These are phyloP conservation scores for Pandemis corylana DNA, from an alignment of 2,888 invertebrate genomes.

Conservation along the genomic window DNA sequence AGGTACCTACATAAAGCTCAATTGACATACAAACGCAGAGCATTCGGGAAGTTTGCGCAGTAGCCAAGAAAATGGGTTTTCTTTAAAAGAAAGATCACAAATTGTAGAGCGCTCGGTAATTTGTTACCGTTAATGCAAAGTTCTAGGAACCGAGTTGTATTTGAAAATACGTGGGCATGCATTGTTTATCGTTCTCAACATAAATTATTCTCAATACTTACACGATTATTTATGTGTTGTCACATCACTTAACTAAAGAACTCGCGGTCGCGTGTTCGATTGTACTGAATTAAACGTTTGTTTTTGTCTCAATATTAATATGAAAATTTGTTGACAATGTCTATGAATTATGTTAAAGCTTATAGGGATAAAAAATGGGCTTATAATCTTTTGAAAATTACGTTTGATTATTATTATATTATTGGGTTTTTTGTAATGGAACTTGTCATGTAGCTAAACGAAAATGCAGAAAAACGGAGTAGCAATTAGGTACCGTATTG, in stretches of 20 bases:
- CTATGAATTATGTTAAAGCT: too few relatives aligned
- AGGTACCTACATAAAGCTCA: slow-evolving; percentile 57
- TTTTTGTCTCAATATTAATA: not conserved
- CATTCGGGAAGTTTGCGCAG: slow-evolving; percentile 31
- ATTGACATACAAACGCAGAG: slow-evolving; percentile 38
- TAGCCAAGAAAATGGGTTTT: slow-evolving; percentile 35
- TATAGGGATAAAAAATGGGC: too few relatives aligned
- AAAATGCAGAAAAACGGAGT: too few relatives aligned
- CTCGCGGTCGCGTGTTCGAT: not conserved
- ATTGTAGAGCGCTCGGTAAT: slow-evolving; percentile 22
- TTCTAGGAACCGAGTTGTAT: slow-evolving; percentile 5
- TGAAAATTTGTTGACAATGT: too few relatives aligned
- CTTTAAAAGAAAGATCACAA: slow-evolving; percentile 30
- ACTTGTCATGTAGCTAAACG: too few relatives aligned
- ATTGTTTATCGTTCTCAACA: not conserved
- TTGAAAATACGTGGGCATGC: slow-evolving; percentile 1
- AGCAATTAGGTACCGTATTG: too few relatives aligned
- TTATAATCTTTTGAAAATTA: too few relatives aligned
- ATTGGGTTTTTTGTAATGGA: too few relatives aligned
- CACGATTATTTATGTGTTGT: not conserved
- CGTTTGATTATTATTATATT: too few relatives aligned
- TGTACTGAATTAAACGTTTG: not conserved
- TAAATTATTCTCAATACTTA: not conserved
- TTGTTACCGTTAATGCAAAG: slow-evolving; percentile 21
- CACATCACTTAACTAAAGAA: not conserved